A percentile compares a stretch with the other conserved stretches of the same genome.
These are phyloP conservation scores for Keiferia lycopersicella DNA, from an alignment of 2,888 invertebrate species.

Conservation along the genomic window DNA sequence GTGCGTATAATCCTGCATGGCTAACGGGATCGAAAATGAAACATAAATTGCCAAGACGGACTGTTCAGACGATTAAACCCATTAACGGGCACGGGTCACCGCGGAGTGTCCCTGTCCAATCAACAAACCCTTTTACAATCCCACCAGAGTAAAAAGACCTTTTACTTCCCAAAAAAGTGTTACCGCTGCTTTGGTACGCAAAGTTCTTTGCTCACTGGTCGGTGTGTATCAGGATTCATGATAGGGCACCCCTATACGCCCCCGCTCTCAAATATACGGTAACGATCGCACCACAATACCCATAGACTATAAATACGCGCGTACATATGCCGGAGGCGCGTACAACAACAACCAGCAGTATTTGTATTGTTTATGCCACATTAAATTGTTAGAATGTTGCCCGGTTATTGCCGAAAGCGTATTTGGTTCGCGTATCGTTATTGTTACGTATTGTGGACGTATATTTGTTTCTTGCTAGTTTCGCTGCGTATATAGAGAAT, in stretches of 20 bases:
- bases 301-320: constrained; percentile 76
- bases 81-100: constrained; percentile 75
- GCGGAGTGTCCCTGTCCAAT: constrained; percentile 66
- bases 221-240: constrained; percentile 78
- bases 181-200: constrained; percentile 49
- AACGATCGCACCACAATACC: constrained; percentile 77
- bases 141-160: constrained; percentile 33
- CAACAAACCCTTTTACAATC: constrained; percentile 69
- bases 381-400: constrained; percentile 80
- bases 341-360: constrained; percentile 56
- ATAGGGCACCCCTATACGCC: constrained; percentile 70
- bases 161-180: constrained; percentile 32
- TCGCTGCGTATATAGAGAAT: constrained; percentile 36
- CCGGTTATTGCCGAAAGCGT: constrained; percentile 78
- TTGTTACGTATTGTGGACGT: constrained; percentile 65
- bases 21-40: constrained; percentile 81
- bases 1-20: constrained; percentile 70
- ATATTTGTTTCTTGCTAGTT: constrained; percentile 64
- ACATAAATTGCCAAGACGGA: constrained; percentile 77
- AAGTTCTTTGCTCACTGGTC: constrained; percentile 61
- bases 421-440: constrained; percentile 72
- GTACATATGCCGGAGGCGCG: constrained; percentile 63
- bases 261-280: constrained; percentile 75
- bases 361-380: constrained; percentile 78
- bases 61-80: constrained; percentile 76